Percentiles rank a stretch among this genome's conserved stretches.
Evolutionary conservation across 2,797 vertebrate genomes (phyloP).

Genomic region (Fistularia tabacaria): DNA sequence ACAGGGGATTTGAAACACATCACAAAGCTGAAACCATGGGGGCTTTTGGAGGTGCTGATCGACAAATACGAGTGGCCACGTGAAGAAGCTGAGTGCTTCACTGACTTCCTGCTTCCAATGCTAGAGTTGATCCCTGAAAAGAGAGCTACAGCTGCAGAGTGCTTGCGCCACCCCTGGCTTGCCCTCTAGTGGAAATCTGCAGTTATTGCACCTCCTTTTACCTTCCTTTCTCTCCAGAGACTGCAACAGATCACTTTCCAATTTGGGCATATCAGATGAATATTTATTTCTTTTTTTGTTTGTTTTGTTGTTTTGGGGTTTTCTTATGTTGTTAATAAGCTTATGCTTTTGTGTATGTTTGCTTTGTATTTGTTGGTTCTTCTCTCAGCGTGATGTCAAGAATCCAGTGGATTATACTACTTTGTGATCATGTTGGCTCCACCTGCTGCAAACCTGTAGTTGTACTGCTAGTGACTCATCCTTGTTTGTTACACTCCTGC

Average conservation of each 20-base stretch:
- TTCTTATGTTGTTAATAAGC: slow-evolving; percentile 51
- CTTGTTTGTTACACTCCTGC: slow-evolving; percentile 74
- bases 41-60: slow-evolving; percentile 90
- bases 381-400: slow-evolving; percentile 44
- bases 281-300: slow-evolving; percentile 70
- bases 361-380: slow-evolving; percentile 57
- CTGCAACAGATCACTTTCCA: slow-evolving; percentile 83
- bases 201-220: slow-evolving; percentile 35
- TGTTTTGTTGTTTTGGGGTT: slow-evolving; percentile 43
- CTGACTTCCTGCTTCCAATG: slow-evolving; percentile 96
- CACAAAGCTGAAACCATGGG: slow-evolving; percentile 98
- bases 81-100: slow-evolving; percentile 89
- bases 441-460: slow-evolving; percentile 50
- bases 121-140: slow-evolving; percentile 95
- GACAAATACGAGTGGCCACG: slow-evolving; percentile 96
- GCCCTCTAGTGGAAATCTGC: slow-evolving; percentile 67
- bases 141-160: slow-evolving; percentile 89
- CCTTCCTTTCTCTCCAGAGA: slow-evolving; percentile 62
- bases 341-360: slow-evolving; percentile 61
- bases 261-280: slow-evolving; percentile 72
- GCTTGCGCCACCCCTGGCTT: slow-evolving; percentile 87
- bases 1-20: slow-evolving; percentile 97
- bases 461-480: slow-evolving; percentile 65
- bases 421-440: slow-evolving; percentile 57
- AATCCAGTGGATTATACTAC: slow-evolving; percentile 54